Evolutionary conservation across 2,888 invertebrate genomes (phyloP).

Genomic region (Philhelius pedissequus): DNA sequence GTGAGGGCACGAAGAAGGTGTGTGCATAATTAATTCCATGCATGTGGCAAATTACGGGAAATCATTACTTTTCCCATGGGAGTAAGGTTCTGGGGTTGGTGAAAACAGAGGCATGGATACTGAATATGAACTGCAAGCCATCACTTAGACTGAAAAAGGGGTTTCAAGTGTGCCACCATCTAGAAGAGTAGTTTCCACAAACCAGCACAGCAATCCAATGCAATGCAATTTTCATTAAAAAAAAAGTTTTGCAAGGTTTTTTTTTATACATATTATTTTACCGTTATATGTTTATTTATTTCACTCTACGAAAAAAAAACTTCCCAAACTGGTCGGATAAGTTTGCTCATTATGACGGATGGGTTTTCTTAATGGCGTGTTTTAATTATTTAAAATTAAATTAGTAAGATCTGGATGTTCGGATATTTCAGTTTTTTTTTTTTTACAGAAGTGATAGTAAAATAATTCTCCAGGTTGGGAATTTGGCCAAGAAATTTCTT

Average conservation of each 20-base stretch:
- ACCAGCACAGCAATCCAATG: not conserved
- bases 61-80: conserved; percentile 68
- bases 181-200: conserved; percentile 24
- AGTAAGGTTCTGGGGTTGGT: not conserved
- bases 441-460: too few relatives aligned
- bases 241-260: not conserved
- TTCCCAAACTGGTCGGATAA: not conserved
- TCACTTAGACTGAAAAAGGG: conserved; percentile 6
- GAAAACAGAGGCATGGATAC: not conserved
- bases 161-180: conserved; percentile 5
- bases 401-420: too few relatives aligned
- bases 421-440: too few relatives aligned
- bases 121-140: conserved; percentile 30
- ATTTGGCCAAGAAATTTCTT: too few relatives aligned
- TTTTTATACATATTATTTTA: conserved; percentile 14
- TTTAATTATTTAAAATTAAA: too few relatives aligned
- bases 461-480: too few relatives aligned
- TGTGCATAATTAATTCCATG: conserved; percentile 71
- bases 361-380: too few relatives aligned
- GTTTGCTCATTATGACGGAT: not conserved
- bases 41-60: conserved; percentile 72
- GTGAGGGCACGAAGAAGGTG: conserved; percentile 23
- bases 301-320: not conserved
- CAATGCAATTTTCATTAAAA: conserved; percentile 30
- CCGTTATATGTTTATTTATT: conserved; percentile 37